Evolutionary conservation across 1,140 invertebrate genomes (phyloP).

Genomic region (Cyclina sinensis): DNA sequence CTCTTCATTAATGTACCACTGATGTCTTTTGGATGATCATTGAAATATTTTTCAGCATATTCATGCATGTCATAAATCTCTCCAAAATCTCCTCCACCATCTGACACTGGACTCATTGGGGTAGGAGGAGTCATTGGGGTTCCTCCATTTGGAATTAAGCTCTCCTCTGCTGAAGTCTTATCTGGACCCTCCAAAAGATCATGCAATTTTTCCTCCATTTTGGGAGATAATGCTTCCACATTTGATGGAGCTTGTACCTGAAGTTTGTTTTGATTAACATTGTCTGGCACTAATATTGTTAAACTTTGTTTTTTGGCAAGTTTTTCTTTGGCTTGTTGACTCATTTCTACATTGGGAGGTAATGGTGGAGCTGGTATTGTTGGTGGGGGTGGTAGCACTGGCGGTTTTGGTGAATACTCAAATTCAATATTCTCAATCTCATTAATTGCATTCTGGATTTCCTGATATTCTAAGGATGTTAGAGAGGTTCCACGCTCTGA

Average conservation of each 20-base stretch:
- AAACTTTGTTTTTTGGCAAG: slow-evolving; percentile 49
- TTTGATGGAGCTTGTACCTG: slow-evolving; percentile 67
- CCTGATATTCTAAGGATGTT: slow-evolving; percentile 58
- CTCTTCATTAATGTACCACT: slow-evolving; percentile 95
- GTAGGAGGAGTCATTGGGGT: slow-evolving; percentile 40
- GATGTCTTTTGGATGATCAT: slow-evolving; percentile 94
- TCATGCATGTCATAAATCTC: slow-evolving; percentile 94
- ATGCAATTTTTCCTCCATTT: slow-evolving; percentile 70
- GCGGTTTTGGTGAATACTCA: slow-evolving; percentile 54
- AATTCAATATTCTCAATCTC: slow-evolving; percentile 65
- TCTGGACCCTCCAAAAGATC: slow-evolving; percentile 66
- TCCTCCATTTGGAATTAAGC: slow-evolving; percentile 58
- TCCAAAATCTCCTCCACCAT: slow-evolving; percentile 70
- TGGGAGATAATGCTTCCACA: slow-evolving; percentile 73
- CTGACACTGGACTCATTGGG: slow-evolving; percentile 52
- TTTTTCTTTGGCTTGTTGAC: slow-evolving; percentile 55
- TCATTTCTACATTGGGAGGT: slow-evolving; percentile 70
- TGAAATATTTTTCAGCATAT: slow-evolving; percentile 97
- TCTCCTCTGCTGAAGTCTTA: slow-evolving; percentile 24
- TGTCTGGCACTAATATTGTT: slow-evolving; percentile 49
- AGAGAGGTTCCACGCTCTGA: slow-evolving; percentile 32
- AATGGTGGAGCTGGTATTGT: slow-evolving; percentile 70
- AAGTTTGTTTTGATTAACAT: slow-evolving; percentile 58
- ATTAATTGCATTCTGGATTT: slow-evolving; percentile 63
- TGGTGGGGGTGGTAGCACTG: slow-evolving; percentile 72